Percentiles rank a stretch among this genome's conserved stretches.
Conservation (phyloP, 2,888 invertebrate species). For the Polydrusus pterygomalis region DNA sequence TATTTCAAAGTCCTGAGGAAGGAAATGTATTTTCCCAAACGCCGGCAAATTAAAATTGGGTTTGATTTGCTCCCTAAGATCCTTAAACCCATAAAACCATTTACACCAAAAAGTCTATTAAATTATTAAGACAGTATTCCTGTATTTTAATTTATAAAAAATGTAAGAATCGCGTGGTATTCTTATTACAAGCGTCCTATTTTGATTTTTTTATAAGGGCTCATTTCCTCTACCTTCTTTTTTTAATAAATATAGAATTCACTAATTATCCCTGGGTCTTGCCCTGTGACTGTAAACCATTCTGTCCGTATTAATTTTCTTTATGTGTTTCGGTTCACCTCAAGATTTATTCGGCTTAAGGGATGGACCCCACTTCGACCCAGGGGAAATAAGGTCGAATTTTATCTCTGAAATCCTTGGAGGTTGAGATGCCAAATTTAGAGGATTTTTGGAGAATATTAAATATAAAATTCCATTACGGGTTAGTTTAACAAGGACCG, state of each 20-base stretch:
- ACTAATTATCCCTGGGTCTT: background rate
- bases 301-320: conserved; percentile 40
- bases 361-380: conserved; percentile 33
- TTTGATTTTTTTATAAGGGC: too few relatives aligned
- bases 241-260: background rate
- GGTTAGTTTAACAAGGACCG: background rate
- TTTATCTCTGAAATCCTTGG: conserved; percentile 36
- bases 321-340: conserved; percentile 45
- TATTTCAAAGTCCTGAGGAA: too few relatives aligned
- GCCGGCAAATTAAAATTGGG: too few relatives aligned
- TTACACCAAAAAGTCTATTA: too few relatives aligned
- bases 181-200: too few relatives aligned
- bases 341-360: conserved; percentile 46
- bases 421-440: conserved; percentile 35
- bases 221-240: too few relatives aligned
- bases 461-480: conserved; percentile 7
- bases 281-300: background rate
- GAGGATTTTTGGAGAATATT: conserved; percentile 16
- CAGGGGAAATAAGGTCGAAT: conserved; percentile 43
- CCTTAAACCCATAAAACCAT: too few relatives aligned
- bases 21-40: too few relatives aligned
- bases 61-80: too few relatives aligned
- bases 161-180: too few relatives aligned
- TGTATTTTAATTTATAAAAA: too few relatives aligned
- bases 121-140: too few relatives aligned